Evolutionary conservation across 2,113 vertebrate genomes (phyloP).

Genomic region (Eidolon helvum): DNA sequence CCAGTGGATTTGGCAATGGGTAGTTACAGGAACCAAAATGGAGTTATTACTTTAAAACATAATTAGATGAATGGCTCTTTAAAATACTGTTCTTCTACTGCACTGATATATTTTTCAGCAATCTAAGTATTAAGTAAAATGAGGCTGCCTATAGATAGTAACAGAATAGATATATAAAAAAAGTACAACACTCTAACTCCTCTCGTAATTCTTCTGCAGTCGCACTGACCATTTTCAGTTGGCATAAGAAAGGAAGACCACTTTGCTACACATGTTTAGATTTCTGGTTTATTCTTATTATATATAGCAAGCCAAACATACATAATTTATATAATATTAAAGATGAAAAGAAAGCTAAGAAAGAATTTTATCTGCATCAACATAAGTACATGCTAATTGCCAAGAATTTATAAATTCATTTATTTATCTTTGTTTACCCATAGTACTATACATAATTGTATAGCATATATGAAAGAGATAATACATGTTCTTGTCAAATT

Average conservation of each 20-base stretch:
- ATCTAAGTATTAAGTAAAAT: neutral
- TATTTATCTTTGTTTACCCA: neutral
- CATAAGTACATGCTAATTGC: neutral
- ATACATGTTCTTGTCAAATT: neutral
- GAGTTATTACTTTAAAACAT: neutral
- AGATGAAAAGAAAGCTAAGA: neutral
- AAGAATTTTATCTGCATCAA: neutral
- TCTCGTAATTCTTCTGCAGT: neutral
- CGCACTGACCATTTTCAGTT: neutral
- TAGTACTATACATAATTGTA: neutral
- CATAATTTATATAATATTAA: neutral
- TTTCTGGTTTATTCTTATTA: neutral
- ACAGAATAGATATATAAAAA: neutral
- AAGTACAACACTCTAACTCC: neutral
- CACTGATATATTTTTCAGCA: neutral
- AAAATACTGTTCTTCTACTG: neutral
- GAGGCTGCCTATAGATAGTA: neutral
- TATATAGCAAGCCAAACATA: neutral
- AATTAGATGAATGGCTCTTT: neutral
- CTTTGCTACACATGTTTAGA: neutral
- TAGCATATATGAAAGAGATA: neutral
- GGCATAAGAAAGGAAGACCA: neutral
- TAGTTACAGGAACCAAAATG: neutral
- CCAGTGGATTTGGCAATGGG: neutral
- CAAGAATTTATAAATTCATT: neutral